Evolutionary conservation across 1,140 invertebrate genomes (phyloP).

Genomic region (Caenorhabditis tropicalis): DNA sequence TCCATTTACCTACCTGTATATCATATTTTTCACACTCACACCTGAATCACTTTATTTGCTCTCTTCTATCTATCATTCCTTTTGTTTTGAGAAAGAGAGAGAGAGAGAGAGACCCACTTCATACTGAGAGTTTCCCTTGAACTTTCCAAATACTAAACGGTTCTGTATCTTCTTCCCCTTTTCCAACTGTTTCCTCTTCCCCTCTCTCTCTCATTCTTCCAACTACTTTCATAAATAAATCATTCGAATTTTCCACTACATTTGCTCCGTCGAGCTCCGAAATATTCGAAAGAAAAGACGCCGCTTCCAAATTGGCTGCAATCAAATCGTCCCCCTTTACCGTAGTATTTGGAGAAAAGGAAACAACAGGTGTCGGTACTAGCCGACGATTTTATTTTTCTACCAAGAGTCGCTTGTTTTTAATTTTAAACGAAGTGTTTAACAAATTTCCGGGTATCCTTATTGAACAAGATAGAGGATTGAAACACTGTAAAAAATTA

Average conservation of each 20-base stretch:
- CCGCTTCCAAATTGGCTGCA: conserved; percentile 35
- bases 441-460: too few species aligned
- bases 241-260: conserved; percentile 31
- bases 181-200: not conserved
- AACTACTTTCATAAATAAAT: not conserved
- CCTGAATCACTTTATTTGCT: conserved; percentile 30
- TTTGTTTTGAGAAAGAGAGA: conserved; percentile 6
- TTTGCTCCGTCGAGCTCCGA: conserved; percentile 27
- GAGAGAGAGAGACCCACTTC: too few species aligned
- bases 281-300: not conserved
- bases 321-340: not conserved
- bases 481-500: too few species aligned
- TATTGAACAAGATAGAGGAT: too few species aligned
- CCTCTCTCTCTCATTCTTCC: not conserved
- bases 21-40: not conserved
- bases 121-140: not conserved
- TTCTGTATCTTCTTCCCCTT: not conserved
- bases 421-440: too few species aligned
- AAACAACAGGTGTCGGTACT: conserved; percentile 22
- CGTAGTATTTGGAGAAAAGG: not conserved
- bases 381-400: too few species aligned
- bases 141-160: not conserved
- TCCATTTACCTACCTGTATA: not conserved
- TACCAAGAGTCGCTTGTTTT: too few species aligned
- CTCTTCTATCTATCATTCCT: not conserved